These are phyloP conservation scores for Eulemur rubriventer DNA, from an alignment of 2,797 vertebrate species.

Conservation along the genomic window DNA sequence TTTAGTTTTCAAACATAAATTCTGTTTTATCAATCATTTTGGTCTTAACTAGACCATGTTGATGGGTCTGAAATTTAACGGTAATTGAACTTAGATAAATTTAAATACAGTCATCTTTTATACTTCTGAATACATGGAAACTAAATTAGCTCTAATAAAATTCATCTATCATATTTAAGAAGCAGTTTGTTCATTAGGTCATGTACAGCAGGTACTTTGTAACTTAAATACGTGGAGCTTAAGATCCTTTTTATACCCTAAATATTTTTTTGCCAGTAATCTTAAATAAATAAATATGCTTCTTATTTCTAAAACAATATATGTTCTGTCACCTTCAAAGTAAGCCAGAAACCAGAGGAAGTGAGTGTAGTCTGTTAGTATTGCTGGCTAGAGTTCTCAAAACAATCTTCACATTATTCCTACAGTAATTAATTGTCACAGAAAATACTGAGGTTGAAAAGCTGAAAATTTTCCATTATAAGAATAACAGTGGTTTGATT, in stretches of 20 bases:
- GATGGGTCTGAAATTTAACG: background rate
- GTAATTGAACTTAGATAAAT: slow-evolving; percentile 1
- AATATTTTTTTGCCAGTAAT: background rate
- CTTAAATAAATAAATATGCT: background rate
- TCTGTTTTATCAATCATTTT: background rate
- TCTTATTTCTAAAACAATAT: background rate
- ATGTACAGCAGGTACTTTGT: background rate
- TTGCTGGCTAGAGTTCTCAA: background rate
- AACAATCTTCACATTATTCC: background rate
- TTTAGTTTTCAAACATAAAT: background rate
- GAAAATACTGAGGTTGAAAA: background rate
- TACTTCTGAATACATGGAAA: background rate
- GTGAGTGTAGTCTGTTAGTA: background rate
- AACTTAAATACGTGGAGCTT: background rate
- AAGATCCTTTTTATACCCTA: background rate
- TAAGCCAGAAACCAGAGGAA: background rate
- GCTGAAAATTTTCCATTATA: background rate
- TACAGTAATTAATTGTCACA: background rate
- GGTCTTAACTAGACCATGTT: background rate
- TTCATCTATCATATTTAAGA: background rate
- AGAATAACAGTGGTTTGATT: background rate
- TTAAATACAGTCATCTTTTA: background rate
- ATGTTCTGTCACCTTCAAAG: background rate
- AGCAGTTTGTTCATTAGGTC: background rate
- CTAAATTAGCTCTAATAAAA: background rate